A percentile compares a stretch with the other conserved stretches of the same genome.
These are phyloP conservation scores for Crocodylus rhombifer DNA, from an alignment of 2,797 vertebrate genomes.

Conservation along the genomic window DNA sequence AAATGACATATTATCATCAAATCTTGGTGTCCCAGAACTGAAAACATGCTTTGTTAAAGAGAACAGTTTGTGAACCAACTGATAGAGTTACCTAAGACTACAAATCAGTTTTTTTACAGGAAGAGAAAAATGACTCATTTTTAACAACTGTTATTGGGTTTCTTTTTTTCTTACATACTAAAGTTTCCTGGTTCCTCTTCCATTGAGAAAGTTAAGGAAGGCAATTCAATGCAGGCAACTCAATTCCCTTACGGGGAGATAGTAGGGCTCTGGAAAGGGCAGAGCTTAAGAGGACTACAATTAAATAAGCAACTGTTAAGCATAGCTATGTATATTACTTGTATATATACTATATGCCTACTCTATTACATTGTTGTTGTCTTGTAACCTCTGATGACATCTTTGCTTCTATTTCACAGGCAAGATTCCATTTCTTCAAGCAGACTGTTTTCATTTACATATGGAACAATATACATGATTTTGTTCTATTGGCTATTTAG, in stretches of 20 bases:
- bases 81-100: background rate
- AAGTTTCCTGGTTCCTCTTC: background rate
- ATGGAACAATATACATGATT: too few species aligned
- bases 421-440: too few species aligned
- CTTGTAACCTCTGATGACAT: too few species aligned
- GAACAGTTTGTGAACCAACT: background rate
- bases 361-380: too few species aligned
- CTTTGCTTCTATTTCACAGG: too few species aligned
- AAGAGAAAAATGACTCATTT: background rate
- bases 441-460: too few species aligned
- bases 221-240: background rate
- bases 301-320: background rate
- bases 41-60: background rate
- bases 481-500: too few species aligned
- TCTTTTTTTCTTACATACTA: background rate
- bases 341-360: background rate
- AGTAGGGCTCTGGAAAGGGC: background rate
- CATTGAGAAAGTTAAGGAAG: background rate
- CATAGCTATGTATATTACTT: background rate
- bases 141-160: fast-evolving
- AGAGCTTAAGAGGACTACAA: conserved; percentile 3
- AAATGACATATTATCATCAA: background rate
- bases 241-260: background rate
- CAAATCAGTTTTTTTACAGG: background rate
- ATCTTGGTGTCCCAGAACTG: background rate